Percentiles rank a stretch among this genome's conserved stretches.
Evolutionary conservation across 53 echinoderm and acorn worm species (phyloP).

Genomic region (Antedon mediterranea): DNA sequence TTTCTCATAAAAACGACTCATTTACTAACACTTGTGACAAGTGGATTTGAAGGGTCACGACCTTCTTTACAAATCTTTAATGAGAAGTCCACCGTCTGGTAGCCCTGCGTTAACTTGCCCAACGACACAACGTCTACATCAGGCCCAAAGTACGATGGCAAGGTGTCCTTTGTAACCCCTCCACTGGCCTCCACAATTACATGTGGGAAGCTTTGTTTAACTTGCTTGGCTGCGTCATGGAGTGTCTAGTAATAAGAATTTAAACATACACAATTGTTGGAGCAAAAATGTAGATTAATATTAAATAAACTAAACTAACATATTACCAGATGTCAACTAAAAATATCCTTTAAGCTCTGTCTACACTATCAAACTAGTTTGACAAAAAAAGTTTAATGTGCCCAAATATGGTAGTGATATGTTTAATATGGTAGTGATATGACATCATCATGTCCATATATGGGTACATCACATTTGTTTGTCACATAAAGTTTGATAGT

Average conservation of each 20-base stretch:
- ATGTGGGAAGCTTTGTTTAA: slow-evolving; percentile 64
- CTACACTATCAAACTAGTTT: no score
- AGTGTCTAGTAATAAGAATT: slow-evolving; percentile 35
- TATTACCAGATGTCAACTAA: no score
- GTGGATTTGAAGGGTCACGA: slow-evolving; percentile 77
- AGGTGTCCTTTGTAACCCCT: slow-evolving; percentile 54
- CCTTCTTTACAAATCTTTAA: slow-evolving; percentile 75
- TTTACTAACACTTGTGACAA: slow-evolving; percentile 6
- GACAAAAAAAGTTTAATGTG: no score
- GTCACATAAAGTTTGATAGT: no score
- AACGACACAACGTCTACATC: slow-evolving; percentile 75
- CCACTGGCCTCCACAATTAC: slow-evolving; percentile 79
- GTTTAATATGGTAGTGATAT: no score
- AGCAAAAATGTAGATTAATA: no score
- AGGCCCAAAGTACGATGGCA: slow-evolving; percentile 35
- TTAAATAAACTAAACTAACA: no score
- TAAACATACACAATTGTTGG: not conserved
- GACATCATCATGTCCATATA: no score
- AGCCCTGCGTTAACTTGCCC: slow-evolving; percentile 76
- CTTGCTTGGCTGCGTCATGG: slow-evolving; percentile 40
- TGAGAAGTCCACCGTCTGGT: slow-evolving; percentile 75
- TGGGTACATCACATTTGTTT: no score
- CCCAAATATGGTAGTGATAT: no score
- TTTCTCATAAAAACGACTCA: not conserved
- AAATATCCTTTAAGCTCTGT: no score